Base-by-base conservation (phyloP, 2,888 invertebrate species). In the Acleris holmiana region DNA sequence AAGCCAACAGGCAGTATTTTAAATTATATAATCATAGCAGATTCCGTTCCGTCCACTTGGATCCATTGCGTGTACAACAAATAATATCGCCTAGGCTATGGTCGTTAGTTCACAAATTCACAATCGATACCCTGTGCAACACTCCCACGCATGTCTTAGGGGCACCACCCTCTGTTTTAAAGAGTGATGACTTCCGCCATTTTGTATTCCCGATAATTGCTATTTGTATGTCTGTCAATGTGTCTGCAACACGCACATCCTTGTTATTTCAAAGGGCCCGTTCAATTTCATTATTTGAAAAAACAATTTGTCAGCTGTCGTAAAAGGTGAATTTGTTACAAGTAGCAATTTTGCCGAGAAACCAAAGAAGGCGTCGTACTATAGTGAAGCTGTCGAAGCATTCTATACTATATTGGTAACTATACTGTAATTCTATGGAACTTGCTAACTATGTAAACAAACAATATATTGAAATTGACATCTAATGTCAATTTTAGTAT, bases 181-280 rank as follows among this genome's bases (percentile, higher is more conserved):
- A 58, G n/a, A 62, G 50, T 50, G 53, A 64, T 58, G 21, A 58
- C 58, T 64, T 64, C 64, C 64, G 64, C 57, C 47, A 57, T 64
- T 64, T 54, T 25, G 29, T 53, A 47, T 62, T 57, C 50, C 50
- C 17, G 44, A 57, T 63, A 59, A 64, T 64, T 59, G 47, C 13
- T 64, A 58, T 64, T 53, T 54, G 48, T 59, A 19, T 29, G 64
- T 54, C 64, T 64, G 58, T 59, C 64, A 64, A 64, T 64, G 47
- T 54, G 54, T 59, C 44, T 48, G 15, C 4, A 54, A 49, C 64
- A 64, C 64, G 64, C 64, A 17, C 25, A 55, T 56, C 49, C 23
- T 53, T 64, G 64, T 64, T 63, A 40, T 64, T 64, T 58, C 53
- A 58, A 47, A 49, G 58, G 64, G 63, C n/a, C 21, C 44, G 51